Conservation (phyloP, 1,140 invertebrate genomes). For the Pachyrhynchus sulphureomaculatus region DNA sequence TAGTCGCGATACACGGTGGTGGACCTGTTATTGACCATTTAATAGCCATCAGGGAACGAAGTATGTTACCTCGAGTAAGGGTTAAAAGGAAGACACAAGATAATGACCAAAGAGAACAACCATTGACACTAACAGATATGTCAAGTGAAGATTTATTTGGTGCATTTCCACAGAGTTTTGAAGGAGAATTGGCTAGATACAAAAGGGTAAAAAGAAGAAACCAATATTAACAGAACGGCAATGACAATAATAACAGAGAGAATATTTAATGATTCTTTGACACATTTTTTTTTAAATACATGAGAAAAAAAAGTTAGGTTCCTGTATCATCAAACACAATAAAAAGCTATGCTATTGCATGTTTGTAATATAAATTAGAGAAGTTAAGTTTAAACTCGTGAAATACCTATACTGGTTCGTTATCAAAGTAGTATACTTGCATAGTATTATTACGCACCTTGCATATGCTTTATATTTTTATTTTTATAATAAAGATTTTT, state of each 20-base stretch:
- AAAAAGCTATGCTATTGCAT: too few species aligned
- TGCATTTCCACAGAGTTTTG: conserved; percentile 45
- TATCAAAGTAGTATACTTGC: too few species aligned
- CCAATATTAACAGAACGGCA: neutral
- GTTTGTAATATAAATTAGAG: too few species aligned
- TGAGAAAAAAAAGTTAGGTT: too few species aligned
- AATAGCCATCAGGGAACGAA: conserved; percentile 31
- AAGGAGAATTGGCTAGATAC: conserved; percentile 43
- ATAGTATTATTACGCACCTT: too few species aligned
- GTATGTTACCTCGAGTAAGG: conserved; percentile 26
- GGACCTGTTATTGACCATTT: conserved; percentile 34
- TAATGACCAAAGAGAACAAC: conserved; percentile 25
- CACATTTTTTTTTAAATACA: too few species aligned
- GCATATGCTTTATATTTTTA: too few species aligned
- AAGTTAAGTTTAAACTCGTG: too few species aligned
- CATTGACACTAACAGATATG: conserved; percentile 39
- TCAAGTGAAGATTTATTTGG: conserved; percentile 48
- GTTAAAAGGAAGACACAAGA: conserved; percentile 27
- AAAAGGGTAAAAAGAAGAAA: conserved; percentile 45
- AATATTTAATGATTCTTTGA: too few species aligned
- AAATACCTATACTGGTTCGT: too few species aligned
- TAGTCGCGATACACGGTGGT: conserved; percentile 36
- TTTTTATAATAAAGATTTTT: too few species aligned
- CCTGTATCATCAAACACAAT: too few species aligned
- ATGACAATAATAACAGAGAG: neutral